phyloP scores from a whole-genome alignment of 2,113 vertebrate genomes.

The Scomber japonicus region DNA sequence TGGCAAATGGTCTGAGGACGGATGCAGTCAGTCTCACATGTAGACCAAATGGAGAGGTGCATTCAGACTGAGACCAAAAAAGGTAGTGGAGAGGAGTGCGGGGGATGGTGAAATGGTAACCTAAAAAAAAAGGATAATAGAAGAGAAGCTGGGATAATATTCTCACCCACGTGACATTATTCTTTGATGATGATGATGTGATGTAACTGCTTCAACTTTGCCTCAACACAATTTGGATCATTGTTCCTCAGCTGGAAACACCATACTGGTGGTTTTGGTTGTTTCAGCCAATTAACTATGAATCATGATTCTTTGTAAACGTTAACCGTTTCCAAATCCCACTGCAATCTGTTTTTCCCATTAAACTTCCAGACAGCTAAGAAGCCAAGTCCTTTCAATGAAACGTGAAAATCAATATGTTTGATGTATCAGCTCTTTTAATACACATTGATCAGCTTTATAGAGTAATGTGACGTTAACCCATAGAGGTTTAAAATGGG shows the following conservation, averaged over 20 bases:
- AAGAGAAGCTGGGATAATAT: conserved; percentile 31
- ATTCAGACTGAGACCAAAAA: conserved; percentile 73
- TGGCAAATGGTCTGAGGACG: conserved; percentile 59
- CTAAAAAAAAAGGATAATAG: conserved; percentile 4
- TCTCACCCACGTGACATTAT: conserved; percentile 38
- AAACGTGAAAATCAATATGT: neutral
- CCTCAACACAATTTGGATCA: neutral
- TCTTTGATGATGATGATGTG: conserved; percentile 30
- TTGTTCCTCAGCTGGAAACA: neutral
- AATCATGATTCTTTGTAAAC: too few relatives aligned
- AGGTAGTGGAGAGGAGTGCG: conserved; percentile 43
- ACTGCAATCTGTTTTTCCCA: too few relatives aligned
- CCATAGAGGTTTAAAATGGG: neutral
- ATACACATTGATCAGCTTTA: too few relatives aligned
- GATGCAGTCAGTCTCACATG: conserved; percentile 48
- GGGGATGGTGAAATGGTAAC: conserved; percentile 23
- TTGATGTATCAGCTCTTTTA: too few relatives aligned
- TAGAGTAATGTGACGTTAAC: neutral
- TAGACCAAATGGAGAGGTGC: conserved; percentile 59
- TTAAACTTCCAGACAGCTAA: too few relatives aligned
- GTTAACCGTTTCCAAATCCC: too few relatives aligned
- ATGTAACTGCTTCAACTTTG: neutral
- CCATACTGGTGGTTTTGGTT: neutral
- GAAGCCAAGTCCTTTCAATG: neutral
- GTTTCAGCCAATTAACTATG: neutral